A percentile compares a stretch with the other conserved stretches of the same genome.
phyloP scores from a whole-genome alignment of 2,113 vertebrate genomes.

The Embiotoca jacksoni region DNA sequence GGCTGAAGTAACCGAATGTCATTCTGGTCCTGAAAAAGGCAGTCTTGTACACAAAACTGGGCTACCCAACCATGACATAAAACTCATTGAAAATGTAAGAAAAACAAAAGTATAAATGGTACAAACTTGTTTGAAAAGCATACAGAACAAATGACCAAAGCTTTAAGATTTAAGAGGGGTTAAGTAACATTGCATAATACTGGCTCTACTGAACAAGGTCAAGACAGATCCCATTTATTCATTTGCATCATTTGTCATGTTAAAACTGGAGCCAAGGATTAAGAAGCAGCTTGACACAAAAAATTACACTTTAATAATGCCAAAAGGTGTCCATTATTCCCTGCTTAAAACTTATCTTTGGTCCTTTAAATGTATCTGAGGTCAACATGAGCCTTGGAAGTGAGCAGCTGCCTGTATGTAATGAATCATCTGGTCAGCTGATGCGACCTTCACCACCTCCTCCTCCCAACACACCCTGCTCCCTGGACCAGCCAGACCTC shows the following conservation, averaged over 20 bases:
- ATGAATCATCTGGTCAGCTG: conserved; percentile 85
- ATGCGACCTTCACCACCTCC: conserved; percentile 94
- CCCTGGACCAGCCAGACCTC: conserved; percentile 90
- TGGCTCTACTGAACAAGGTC: conserved; percentile 62
- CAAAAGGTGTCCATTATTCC: conserved; percentile 83
- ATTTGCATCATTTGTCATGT: conserved; percentile 73
- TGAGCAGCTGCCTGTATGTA: conserved; percentile 81
- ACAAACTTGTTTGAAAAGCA: conserved; percentile 86
- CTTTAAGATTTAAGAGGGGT: conserved; percentile 87
- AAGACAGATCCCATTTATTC: conserved; percentile 71
- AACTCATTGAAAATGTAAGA: conserved; percentile 73
- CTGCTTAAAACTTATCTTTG: conserved; percentile 90
- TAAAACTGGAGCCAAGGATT: conserved; percentile 81
- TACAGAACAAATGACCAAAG: conserved; percentile 88
- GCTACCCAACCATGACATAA: conserved; percentile 79
- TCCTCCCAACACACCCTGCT: conserved; percentile 94
- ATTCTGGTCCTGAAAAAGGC: conserved; percentile 81
- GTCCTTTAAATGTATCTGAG: conserved; percentile 86
- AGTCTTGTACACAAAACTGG: conserved; percentile 78
- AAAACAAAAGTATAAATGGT: conserved; percentile 82
- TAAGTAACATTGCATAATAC: conserved; percentile 82
- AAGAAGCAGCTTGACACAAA: conserved; percentile 85
- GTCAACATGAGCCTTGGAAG: conserved; percentile 84
- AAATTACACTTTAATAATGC: conserved; percentile 71
- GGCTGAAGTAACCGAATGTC: conserved; percentile 86